A percentile compares a stretch with the other conserved stretches of the same genome.
phyloP scores from a whole-genome alignment of 1,140 invertebrate species.

The Drosophila ercepeae region DNA sequence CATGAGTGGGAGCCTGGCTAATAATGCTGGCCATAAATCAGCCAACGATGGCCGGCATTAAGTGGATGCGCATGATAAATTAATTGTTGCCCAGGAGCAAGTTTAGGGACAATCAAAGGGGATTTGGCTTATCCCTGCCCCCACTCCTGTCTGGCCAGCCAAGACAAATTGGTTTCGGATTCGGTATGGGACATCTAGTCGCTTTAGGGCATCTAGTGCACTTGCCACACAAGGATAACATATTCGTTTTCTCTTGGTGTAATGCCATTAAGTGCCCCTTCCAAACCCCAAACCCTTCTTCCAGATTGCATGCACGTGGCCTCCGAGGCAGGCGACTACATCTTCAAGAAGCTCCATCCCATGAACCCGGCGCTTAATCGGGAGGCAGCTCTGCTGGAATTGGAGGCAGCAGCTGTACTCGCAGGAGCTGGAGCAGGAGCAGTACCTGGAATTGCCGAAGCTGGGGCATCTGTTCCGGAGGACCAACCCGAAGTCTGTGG shows the following conservation, averaged over 20 bases:
- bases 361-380: slow-evolving; percentile 40
- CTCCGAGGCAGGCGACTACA: slow-evolving; percentile 90
- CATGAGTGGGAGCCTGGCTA: slow-evolving; percentile 48
- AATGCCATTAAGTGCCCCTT: slow-evolving; percentile 35
- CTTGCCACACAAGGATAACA: slow-evolving; percentile 1
- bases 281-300: neutral
- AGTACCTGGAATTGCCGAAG: slow-evolving; percentile 45
- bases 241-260: slow-evolving; percentile 6
- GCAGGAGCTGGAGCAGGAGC: slow-evolving; percentile 34
- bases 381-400: slow-evolving; percentile 49
- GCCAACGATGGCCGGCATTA: slow-evolving; percentile 66
- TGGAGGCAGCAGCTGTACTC: slow-evolving; percentile 35
- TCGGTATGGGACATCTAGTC: neutral
- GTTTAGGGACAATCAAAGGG: slow-evolving; percentile 36
- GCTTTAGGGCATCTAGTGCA: slow-evolving; percentile 25
- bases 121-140: slow-evolving; percentile 49
- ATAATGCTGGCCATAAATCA: slow-evolving; percentile 76
- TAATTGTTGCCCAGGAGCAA: slow-evolving; percentile 62
- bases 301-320: slow-evolving; percentile 93
- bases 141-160: slow-evolving; percentile 1
- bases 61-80: slow-evolving; percentile 74
- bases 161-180: slow-evolving; percentile 62
- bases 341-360: slow-evolving; percentile 87
- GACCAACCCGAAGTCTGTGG: slow-evolving; percentile 88
- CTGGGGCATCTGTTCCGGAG: slow-evolving; percentile 16